phyloP scores from a whole-genome alignment of 2,888 invertebrate species.

The Acronicta leporina region DNA sequence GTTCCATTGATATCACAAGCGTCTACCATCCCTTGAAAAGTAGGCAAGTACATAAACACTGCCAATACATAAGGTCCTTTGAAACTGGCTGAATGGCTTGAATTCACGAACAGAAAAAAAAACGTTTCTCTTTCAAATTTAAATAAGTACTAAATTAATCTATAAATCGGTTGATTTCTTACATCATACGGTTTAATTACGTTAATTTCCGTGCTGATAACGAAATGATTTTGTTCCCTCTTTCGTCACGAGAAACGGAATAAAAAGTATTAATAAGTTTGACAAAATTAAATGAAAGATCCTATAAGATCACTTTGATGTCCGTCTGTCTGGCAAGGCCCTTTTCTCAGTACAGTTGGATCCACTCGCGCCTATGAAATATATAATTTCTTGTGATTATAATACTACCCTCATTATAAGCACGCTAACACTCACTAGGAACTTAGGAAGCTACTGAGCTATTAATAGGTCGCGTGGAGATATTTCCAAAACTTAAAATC shows the following conservation, averaged over 20 bases:
- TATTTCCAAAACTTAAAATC: too few species aligned
- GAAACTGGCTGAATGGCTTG: conserved; percentile 9
- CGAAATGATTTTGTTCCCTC: conserved; percentile 9
- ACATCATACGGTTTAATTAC: conserved; percentile 19
- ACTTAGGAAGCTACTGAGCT: too few species aligned
- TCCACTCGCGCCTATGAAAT: too few species aligned
- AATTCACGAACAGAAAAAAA: not conserved
- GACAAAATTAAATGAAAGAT: too few species aligned
- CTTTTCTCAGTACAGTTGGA: too few species aligned
- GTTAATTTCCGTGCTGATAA: conserved; percentile 31
- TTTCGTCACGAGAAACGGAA: conserved; percentile 1
- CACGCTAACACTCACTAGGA: too few species aligned
- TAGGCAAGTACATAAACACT: not conserved
- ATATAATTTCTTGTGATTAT: too few species aligned
- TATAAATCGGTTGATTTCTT: conserved; percentile 21
- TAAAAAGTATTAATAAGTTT: not conserved
- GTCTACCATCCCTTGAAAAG: not conserved
- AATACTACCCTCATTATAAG: too few species aligned
- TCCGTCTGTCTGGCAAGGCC: too few species aligned
- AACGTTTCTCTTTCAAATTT: not conserved
- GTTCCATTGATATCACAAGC: conserved; percentile 8
- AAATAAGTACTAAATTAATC: conserved; percentile 11
- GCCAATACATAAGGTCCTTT: conserved; percentile 8
- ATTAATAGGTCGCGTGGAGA: too few species aligned
- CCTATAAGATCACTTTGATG: too few species aligned